A percentile compares a stretch with the other conserved stretches of the same genome.
Evolutionary conservation across 2,113 vertebrate species (phyloP).

Genomic region (Pachyramphus minor): DNA sequence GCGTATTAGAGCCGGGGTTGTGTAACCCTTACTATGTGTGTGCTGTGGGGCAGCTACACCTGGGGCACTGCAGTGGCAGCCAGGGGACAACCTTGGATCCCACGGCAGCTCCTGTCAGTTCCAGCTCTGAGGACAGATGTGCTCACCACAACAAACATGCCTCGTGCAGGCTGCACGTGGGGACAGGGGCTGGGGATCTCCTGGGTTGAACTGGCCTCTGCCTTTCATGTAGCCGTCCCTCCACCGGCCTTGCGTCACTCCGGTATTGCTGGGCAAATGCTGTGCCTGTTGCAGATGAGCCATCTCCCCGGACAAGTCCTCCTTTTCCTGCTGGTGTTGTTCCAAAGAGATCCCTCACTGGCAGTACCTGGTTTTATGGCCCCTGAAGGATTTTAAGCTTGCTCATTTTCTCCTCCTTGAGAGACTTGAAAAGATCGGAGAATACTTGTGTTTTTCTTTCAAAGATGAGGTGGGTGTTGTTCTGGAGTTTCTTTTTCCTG

Average conservation of each 20-base stretch:
- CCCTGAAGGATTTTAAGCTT: background rate
- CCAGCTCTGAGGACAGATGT: background rate
- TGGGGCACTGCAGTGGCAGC: background rate
- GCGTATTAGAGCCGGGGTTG: background rate
- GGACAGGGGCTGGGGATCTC: background rate
- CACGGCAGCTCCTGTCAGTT: background rate
- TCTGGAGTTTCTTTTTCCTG: background rate
- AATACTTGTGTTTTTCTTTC: accelerated
- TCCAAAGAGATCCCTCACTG: background rate
- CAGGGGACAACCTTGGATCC: background rate
- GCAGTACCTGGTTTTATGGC: background rate
- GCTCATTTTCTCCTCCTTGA: background rate
- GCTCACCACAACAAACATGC: background rate
- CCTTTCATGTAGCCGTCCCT: background rate
- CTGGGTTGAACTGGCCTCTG: background rate
- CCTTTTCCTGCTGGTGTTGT: background rate
- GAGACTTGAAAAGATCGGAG: background rate
- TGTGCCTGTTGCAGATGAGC: background rate
- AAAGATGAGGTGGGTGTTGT: background rate
- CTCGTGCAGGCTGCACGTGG: background rate
- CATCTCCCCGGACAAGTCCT: background rate
- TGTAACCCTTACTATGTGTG: background rate
- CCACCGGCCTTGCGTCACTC: background rate
- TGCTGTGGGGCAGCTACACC: background rate
- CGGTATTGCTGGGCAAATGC: background rate